Conservation (phyloP, 2,888 invertebrate species). For the Macroteleia sp. region DNA sequence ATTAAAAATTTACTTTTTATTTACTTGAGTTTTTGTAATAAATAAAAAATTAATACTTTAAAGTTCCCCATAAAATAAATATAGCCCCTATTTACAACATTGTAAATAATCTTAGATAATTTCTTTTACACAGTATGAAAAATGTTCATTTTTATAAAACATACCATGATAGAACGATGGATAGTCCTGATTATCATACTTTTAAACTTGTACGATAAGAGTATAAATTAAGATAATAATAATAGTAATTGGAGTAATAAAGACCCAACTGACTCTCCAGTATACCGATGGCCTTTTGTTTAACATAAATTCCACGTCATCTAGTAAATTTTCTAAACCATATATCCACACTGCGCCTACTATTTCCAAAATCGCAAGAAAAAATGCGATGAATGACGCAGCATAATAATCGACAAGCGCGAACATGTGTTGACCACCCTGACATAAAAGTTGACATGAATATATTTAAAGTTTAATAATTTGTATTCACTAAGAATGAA, state of each 20-base stretch:
- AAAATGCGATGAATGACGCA: conserved; percentile 82
- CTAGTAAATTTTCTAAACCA: conserved; percentile 86
- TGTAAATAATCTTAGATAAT: no score
- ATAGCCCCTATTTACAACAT: no score
- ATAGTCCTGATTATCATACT: conserved; percentile 86
- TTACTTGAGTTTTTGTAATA: no score
- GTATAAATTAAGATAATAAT: conserved; percentile 90
- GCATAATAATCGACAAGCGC: conserved; percentile 84
- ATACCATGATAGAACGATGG: conserved; percentile 87
- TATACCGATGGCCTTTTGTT: conserved; percentile 89
- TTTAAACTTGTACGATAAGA: conserved; percentile 86
- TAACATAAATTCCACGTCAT: conserved; percentile 93
- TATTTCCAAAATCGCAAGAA: conserved; percentile 83
- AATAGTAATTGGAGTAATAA: conserved; percentile 90
- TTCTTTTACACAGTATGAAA: no score
- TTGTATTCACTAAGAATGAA: no score
- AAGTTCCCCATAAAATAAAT: no score
- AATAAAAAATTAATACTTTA: no score
- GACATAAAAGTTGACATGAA: conserved; percentile 27
- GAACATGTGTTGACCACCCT: conserved; percentile 84
- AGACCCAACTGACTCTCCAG: conserved; percentile 92
- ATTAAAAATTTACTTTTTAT: no score
- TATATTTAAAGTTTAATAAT: no score
- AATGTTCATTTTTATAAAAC: no score
- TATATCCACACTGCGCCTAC: conserved; percentile 83